Conservation (phyloP, 2,797 vertebrate species). For the Iguana delicatissima region DNA sequence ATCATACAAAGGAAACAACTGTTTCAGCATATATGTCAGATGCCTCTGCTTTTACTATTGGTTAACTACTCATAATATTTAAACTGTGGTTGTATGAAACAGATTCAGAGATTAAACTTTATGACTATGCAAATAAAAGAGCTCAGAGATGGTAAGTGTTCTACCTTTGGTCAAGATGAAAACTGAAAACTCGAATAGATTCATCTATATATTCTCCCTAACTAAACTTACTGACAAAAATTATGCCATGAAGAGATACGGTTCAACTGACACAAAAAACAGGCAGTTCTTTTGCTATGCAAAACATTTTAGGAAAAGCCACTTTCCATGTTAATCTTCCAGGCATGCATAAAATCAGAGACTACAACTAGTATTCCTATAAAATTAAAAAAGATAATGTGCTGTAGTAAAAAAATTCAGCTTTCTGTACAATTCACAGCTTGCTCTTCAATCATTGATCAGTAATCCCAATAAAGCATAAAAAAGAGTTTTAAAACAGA, state of each 20-base stretch:
- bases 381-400: not conserved
- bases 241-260: not conserved
- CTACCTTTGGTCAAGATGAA: not conserved
- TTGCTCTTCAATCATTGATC: not conserved
- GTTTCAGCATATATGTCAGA: not conserved
- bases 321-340: constrained; percentile 25
- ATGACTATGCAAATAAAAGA: not conserved
- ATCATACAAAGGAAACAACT: too few relatives aligned
- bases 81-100: not conserved
- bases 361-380: not conserved
- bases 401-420: not conserved
- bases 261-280: not conserved
- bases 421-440: not conserved
- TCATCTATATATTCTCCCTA: not conserved
- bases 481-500: not conserved
- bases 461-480: not conserved
- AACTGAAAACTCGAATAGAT: not conserved
- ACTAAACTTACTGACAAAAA: not conserved
- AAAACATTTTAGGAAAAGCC: not conserved
- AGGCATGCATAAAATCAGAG: not conserved
- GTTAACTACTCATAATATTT: not conserved
- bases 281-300: not conserved
- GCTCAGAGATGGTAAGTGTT: not conserved
- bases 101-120: not conserved
- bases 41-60: not conserved